phyloP scores from a whole-genome alignment of 2,797 vertebrate species.

The Tympanoctomys barrerae region DNA sequence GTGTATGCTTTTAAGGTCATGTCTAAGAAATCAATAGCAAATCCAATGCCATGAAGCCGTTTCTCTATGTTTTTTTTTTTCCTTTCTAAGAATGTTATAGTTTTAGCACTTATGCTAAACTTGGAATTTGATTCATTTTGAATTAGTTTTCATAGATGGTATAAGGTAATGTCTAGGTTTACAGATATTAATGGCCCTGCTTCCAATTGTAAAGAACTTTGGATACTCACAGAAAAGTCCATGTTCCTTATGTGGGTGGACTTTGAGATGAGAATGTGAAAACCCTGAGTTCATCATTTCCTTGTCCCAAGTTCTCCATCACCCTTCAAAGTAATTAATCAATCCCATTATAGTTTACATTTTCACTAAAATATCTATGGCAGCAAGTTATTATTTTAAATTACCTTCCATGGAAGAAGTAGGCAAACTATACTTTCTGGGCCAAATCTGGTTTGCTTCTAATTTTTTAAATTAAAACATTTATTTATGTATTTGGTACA shows the following conservation, averaged over 20 bases:
- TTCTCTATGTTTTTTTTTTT: not conserved
- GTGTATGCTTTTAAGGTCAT: not conserved
- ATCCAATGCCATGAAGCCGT: not conserved
- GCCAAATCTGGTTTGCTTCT: not conserved
- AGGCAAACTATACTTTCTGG: not conserved
- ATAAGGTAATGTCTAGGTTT: not conserved
- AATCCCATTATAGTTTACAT: not conserved
- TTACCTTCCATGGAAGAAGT: conserved; percentile 57
- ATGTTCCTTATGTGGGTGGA: conserved; percentile 33
- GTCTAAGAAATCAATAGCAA: not conserved
- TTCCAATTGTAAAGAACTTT: not conserved
- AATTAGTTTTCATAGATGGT: not conserved
- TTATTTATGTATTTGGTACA: too few species aligned
- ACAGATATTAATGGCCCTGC: too few species aligned
- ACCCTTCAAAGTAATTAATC: not conserved
- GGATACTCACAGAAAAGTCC: not conserved
- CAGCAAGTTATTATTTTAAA: conserved; percentile 24
- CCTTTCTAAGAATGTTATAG: too few species aligned
- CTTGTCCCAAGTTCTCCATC: not conserved
- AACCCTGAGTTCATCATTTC: not conserved
- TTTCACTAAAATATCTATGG: not conserved
- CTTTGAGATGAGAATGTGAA: conserved; percentile 25
- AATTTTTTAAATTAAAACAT: not conserved
- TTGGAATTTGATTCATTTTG: not conserved
- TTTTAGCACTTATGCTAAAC: not conserved